Evolutionary conservation across 2,113 vertebrate genomes (phyloP), one percentile per base, ranked within the genome.

Genomic region (Otolemur garnettii): DNA sequence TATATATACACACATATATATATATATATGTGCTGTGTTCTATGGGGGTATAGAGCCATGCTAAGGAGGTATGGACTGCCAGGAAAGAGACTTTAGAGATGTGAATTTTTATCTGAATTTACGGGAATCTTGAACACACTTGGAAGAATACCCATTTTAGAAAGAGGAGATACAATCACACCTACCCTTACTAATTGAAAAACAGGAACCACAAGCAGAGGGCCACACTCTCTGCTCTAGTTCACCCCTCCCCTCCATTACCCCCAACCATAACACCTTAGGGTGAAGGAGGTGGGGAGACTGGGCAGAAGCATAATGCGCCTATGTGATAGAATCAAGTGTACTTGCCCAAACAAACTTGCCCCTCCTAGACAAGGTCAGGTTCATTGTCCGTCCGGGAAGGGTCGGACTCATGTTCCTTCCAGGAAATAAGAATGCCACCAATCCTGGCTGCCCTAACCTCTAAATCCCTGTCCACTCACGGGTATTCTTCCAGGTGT

Each of bases 161-260:
- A 14, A 28, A 59, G 35, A 35, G 26, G 15, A 50, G 5, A 21
- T 28, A 87, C 42, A 21, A 66, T 86, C 68, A 72, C 42, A 90
- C 11, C 18, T 15, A 82, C 9, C 5, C 45, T 24, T 55, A 62
- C 45, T 50, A 75, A 94, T 69, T 79, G 33, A 60, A 93, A 77
- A 2, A 35, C 28, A 42, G 82, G 38, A 85, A 62, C 68, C n/a
- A 15, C 2, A 60, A 4, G 19, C 55, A 68, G 33, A 88, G 5
- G 5, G 42, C 35, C n/a, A 74, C 21, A 28, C 6, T 22, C 30
- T 72, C 8, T 13, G 45, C 3, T 7, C 38, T 28, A 19, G 62
- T 21, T 7, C 9, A 18, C 2, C 13, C 9, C 42, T 74, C 24
- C 0, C 0, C 3, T 69, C 28, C 74, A 17, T 1, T 77, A 22